A percentile compares a stretch with the other conserved stretches of the same genome.
Conservation (phyloP, 2,113 vertebrate genomes). For the Scophthalmus maximus region DNA sequence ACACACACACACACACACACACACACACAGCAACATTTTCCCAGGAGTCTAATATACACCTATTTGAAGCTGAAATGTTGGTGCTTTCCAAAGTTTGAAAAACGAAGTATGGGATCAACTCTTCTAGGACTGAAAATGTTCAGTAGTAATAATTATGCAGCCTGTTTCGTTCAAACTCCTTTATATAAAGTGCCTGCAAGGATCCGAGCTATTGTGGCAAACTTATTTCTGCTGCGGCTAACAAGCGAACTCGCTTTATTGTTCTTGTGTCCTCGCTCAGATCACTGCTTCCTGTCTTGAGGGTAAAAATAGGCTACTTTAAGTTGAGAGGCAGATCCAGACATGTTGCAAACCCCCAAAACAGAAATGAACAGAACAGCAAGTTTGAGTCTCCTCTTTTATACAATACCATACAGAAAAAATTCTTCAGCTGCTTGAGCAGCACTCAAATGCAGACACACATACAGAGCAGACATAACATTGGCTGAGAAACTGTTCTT, state of each 20-base stretch:
- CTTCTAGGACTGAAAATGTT: background rate
- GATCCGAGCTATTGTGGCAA: conserved; percentile 12
- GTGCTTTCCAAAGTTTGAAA: background rate
- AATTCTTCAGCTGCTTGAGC: background rate
- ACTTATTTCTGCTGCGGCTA: background rate
- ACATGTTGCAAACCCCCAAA: background rate
- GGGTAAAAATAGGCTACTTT: conserved; percentile 4
- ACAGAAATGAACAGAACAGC: conserved; percentile 12
- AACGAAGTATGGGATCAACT: background rate
- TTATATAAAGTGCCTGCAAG: background rate
- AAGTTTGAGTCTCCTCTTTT: conserved; percentile 29
- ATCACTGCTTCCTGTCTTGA: background rate
- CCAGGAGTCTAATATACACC: background rate
- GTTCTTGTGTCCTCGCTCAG: background rate
- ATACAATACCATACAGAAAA: background rate
- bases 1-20: too few relatives aligned
- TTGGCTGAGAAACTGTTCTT: too few relatives aligned
- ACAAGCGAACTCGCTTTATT: conserved; percentile 3
- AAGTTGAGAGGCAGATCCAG: conserved; percentile 1
- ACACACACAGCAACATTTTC: too few relatives aligned
- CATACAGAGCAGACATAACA: background rate
- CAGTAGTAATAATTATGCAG: background rate
- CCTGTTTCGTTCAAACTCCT: background rate
- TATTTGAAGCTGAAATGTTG: background rate
- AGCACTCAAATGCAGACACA: too few relatives aligned